These are phyloP conservation scores for Acropora yongei DNA, from an alignment of 64 coral and sea anemone species.

Conservation along the genomic window DNA sequence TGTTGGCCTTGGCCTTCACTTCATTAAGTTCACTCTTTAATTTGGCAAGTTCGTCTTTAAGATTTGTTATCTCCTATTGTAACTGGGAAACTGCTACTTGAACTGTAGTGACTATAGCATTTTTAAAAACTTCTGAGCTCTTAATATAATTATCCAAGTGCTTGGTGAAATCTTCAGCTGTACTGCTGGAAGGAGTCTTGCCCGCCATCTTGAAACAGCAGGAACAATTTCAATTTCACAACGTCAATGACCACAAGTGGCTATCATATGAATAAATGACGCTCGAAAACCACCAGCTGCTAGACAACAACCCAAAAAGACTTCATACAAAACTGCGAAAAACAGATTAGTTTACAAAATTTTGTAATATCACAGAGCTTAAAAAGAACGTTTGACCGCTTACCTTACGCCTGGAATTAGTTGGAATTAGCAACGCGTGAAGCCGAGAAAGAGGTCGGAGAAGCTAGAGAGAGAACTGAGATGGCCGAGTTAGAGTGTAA, in stretches of 20 bases:
- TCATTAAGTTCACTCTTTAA: neutral
- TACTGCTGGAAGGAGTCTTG: conserved; percentile 5
- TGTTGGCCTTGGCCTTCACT: conserved; percentile 9
- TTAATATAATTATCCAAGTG: neutral
- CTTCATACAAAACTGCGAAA: neutral
- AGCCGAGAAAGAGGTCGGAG: neutral
- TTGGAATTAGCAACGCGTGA: conserved; percentile 1
- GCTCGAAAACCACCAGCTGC: neutral
- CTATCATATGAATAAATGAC: neutral
- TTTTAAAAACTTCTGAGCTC: neutral
- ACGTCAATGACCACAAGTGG: neutral
- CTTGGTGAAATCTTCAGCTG: neutral
- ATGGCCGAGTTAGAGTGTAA: conserved; percentile 19
- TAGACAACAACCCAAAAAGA: neutral
- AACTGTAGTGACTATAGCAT: neutral
- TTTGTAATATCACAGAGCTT: no score
- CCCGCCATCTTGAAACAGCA: neutral
- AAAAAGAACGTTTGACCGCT: no score
- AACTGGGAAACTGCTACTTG: neutral
- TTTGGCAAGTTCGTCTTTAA: conserved; percentile 3
- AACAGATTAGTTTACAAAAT: neutral
- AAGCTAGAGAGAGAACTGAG: conserved; percentile 12
- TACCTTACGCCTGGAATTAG: no score
- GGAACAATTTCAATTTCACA: neutral
- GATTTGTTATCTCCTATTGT: neutral